A percentile compares a stretch with the other conserved stretches of the same genome.
phyloP scores from a whole-genome alignment of 2,113 vertebrate species.

The Ascaphus truei region DNA sequence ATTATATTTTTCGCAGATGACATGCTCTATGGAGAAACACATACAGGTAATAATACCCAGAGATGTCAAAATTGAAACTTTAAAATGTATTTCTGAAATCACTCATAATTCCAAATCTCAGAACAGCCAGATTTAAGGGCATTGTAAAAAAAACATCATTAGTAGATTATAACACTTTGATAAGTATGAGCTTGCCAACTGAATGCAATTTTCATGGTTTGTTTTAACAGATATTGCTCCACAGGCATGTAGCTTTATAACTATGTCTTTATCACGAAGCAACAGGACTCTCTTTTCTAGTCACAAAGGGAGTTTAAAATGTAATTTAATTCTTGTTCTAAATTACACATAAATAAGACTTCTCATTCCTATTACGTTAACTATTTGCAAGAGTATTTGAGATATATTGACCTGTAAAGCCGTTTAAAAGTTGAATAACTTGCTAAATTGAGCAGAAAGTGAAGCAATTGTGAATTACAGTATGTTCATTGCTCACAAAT shows the following conservation, averaged over 20 bases:
- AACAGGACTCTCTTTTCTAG: background rate
- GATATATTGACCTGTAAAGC: background rate
- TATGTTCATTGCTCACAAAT: background rate
- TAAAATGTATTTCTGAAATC: too few relatives aligned
- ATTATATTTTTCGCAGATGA: too few relatives aligned
- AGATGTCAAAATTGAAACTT: too few relatives aligned
- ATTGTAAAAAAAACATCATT: background rate
- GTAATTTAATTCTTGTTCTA: constrained; percentile 5
- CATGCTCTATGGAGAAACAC: too few relatives aligned
- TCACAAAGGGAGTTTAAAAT: background rate
- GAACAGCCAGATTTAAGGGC: too few relatives aligned
- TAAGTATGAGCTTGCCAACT: background rate
- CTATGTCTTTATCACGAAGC: background rate
- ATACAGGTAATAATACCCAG: too few relatives aligned
- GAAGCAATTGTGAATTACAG: background rate
- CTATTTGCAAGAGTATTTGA: background rate
- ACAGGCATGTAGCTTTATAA: background rate
- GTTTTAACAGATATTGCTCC: background rate
- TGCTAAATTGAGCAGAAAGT: background rate
- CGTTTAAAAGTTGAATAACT: background rate
- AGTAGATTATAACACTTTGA: background rate
- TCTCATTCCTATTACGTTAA: background rate
- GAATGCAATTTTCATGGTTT: background rate
- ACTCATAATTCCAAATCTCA: too few relatives aligned
- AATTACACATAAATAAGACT: background rate